Evolutionary conservation across 2,888 invertebrate genomes (phyloP), one percentile per base, ranked within the genome.

Genomic region (Pseudoips prasinana): DNA sequence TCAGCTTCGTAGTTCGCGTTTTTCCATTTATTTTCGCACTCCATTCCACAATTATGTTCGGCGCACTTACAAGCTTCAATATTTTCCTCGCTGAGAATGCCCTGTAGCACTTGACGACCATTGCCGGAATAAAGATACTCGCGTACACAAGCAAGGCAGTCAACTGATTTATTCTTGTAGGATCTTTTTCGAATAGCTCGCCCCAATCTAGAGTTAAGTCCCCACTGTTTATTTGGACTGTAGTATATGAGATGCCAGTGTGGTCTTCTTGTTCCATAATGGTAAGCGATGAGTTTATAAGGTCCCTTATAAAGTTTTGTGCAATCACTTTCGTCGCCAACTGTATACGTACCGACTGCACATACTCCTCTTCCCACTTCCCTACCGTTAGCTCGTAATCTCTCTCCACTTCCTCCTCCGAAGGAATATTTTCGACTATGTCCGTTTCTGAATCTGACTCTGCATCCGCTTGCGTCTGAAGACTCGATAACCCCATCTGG

Each of bases 71-170:
- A 40, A 40, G 40, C 0, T 9, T 7, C 1, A 31, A 39, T 0
- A 44, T 44, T 19, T 36, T 39, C 20, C 1, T 7, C 1, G 18
- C 8, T 1, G 36, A 36, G 43, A 44, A 48, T 9, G 7, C 39
- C 43, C 4, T 50, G 47, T 37, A 50, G 1, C 1, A 45, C 26
- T 48, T 53, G 55, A 50, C 48, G 43, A 55, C 49, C 45, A 50
- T 50, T 24, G 46, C 41, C 45, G 50, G 48, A 46, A 49, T 53
- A 50, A 57, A 58, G 40, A 47, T 51, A 53, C 46, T 52, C 26
- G 46, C 51, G 46, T 29, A 51, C 0, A 47, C 46, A 51, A 53
- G 47, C 25, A 25, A 55, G 26, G 22, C 35, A 35, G 39, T 32
- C 29, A 35, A 40, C 22, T 22, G 31, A n/a, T n/a, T n/a, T n/a